Evolutionary conservation across 2,888 invertebrate species (phyloP).

Genomic region (Disparrhopalites patrizii): DNA sequence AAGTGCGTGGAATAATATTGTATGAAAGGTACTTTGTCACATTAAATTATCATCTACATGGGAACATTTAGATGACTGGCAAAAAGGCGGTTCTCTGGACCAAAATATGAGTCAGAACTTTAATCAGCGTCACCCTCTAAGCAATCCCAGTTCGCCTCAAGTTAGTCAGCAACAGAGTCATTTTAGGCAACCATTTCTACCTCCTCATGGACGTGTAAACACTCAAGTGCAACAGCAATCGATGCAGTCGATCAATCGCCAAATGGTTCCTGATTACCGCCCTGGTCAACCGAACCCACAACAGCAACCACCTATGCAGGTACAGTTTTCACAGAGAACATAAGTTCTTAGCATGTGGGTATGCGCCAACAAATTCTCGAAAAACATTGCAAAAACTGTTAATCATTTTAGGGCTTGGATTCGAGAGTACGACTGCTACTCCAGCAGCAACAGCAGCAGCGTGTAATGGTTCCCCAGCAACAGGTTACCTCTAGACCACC

Average conservation of each 20-base stretch:
- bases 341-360: neutral
- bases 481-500: conserved; percentile 38
- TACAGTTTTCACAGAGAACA: neutral
- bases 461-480: conserved; percentile 47
- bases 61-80: conserved; percentile 33
- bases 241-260: conserved; percentile 17
- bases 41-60: neutral
- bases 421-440: conserved; percentile 57
- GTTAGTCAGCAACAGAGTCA: conserved; percentile 30
- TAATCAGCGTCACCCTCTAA: conserved; percentile 17
- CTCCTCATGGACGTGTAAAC: conserved; percentile 38
- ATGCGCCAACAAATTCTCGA: neutral
- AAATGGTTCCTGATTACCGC: conserved; percentile 27
- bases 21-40: no score
- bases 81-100: conserved; percentile 22
- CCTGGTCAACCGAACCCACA: conserved; percentile 24
- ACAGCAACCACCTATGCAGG: conserved; percentile 33
- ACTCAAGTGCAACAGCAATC: conserved; percentile 21
- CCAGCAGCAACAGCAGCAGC: conserved; percentile 50
- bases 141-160: conserved; percentile 28
- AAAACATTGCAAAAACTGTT: conserved; percentile 1
- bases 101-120: conserved; percentile 21
- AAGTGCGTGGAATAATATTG: no score
- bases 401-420: conserved; percentile 53
- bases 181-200: conserved; percentile 46